Percentiles rank a stretch among this genome's conserved stretches.
Evolutionary conservation across 2,888 invertebrate genomes (phyloP).

Genomic region (Athalia cordata): DNA sequence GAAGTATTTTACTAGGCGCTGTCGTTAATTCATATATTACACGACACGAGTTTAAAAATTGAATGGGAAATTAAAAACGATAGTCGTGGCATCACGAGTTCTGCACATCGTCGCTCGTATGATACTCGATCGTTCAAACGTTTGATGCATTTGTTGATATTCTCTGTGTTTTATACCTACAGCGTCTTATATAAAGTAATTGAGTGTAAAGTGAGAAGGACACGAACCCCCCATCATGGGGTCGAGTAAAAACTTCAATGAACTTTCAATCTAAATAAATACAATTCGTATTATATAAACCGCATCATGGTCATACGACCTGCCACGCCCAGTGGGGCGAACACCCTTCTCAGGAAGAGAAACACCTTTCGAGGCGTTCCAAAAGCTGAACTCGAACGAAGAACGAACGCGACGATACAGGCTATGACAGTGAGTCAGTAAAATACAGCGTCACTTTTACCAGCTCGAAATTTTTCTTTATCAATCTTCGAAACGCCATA

Average conservation of each 20-base stretch:
- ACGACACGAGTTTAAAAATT: not conserved
- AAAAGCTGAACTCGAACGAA: slow-evolving; percentile 83
- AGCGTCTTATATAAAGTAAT: not conserved
- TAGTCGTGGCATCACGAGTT: not conserved
- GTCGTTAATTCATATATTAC: not conserved
- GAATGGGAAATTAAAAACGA: not conserved
- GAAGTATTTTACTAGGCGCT: not conserved
- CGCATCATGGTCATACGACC: slow-evolving; percentile 50
- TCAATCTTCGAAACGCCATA: not conserved
- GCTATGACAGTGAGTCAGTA: slow-evolving; percentile 86
- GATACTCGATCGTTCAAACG: not conserved
- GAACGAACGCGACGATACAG: slow-evolving; percentile 84
- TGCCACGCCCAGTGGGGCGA: slow-evolving; percentile 73
- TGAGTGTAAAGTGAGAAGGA: slow-evolving; percentile 10
- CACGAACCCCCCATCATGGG: not conserved
- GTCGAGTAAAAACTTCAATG: not conserved
- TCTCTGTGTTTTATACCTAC: too few species aligned
- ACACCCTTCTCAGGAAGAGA: slow-evolving; percentile 74
- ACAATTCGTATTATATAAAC: not conserved
- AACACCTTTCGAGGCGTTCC: slow-evolving; percentile 86
- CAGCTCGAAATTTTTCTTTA: not conserved
- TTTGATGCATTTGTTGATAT: not conserved
- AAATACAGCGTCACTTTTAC: slow-evolving; percentile 24
- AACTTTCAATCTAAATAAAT: slow-evolving; percentile 28
- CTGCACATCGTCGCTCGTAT: slow-evolving; percentile 5